A percentile compares a stretch with the other conserved stretches of the same genome.
phyloP scores from a whole-genome alignment of 2,113 vertebrate genomes.

The Xiphorhynchus elegans region DNA sequence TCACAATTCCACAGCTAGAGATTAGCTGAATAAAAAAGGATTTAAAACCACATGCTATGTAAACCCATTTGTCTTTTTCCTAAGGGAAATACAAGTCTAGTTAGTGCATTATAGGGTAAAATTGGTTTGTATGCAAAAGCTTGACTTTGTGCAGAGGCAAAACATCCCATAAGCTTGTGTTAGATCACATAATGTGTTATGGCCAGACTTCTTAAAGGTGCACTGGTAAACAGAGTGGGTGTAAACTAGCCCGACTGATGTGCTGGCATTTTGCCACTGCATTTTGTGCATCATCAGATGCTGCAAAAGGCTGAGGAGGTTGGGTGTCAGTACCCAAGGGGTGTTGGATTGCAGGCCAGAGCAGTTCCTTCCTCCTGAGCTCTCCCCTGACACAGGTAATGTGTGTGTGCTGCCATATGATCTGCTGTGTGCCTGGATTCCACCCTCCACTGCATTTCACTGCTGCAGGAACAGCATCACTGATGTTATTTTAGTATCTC shows the following conservation, averaged over 20 bases:
- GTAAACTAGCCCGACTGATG: not conserved
- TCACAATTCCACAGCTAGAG: constrained; percentile 34
- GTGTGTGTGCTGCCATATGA: not conserved
- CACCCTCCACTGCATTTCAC: not conserved
- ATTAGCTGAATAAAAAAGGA: constrained; percentile 51
- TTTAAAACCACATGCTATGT: constrained; percentile 38
- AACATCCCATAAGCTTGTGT: not conserved
- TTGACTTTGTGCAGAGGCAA: not conserved
- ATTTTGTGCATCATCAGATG: not conserved
- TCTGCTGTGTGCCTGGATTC: not conserved
- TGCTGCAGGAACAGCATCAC: not conserved
- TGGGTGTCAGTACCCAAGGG: not conserved
- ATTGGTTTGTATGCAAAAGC: not conserved
- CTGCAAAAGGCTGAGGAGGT: not conserved
- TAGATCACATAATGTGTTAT: not conserved
- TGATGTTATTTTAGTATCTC: not conserved
- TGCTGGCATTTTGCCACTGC: not conserved
- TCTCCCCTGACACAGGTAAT: not conserved
- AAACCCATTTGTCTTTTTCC: constrained; percentile 45
- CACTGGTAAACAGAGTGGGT: not conserved
- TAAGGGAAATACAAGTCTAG: constrained; percentile 15
- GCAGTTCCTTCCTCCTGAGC: not conserved
- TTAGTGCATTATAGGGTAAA: not conserved
- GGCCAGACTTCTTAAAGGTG: not conserved
- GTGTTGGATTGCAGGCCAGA: not conserved